Percentiles rank a stretch among this genome's conserved stretches.
Conservation (phyloP, 2,113 vertebrate genomes). For the Silurus asotus region DNA sequence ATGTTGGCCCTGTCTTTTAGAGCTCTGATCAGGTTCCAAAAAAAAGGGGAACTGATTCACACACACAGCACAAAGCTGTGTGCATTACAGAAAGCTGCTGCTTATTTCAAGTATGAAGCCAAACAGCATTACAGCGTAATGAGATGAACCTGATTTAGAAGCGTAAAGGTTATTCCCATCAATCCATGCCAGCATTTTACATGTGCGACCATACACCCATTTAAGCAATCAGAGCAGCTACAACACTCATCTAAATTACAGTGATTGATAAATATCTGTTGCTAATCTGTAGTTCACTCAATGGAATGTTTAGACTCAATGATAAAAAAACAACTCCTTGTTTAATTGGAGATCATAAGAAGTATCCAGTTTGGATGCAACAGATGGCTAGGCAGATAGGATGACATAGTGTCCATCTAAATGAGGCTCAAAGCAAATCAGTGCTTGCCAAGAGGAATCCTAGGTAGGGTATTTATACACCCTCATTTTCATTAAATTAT, state of each 20-base stretch:
- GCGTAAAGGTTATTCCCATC: conserved; percentile 54
- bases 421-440: conserved; percentile 32
- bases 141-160: conserved; percentile 52
- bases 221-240: conserved; percentile 46
- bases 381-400: conserved; percentile 43
- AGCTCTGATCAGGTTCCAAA: background rate
- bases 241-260: conserved; percentile 47
- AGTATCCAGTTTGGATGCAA: conserved; percentile 34
- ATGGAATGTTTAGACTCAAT: background rate
- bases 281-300: background rate
- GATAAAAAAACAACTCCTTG: conserved; percentile 9
- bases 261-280: conserved; percentile 37
- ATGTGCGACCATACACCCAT: conserved; percentile 42
- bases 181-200: conserved; percentile 50
- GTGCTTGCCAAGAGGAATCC: conserved; percentile 25
- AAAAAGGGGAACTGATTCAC: background rate
- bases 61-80: background rate
- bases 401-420: conserved; percentile 8
- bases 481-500: background rate
- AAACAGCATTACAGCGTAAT: conserved; percentile 45
- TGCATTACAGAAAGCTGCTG: conserved; percentile 7
- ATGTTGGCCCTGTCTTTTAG: background rate
- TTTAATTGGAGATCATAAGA: conserved; percentile 20
- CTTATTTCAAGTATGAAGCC: conserved; percentile 35
- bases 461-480: background rate